Evolutionary conservation across 2,113 vertebrate genomes (phyloP).

Genomic region (Dasypus novemcinctus): DNA sequence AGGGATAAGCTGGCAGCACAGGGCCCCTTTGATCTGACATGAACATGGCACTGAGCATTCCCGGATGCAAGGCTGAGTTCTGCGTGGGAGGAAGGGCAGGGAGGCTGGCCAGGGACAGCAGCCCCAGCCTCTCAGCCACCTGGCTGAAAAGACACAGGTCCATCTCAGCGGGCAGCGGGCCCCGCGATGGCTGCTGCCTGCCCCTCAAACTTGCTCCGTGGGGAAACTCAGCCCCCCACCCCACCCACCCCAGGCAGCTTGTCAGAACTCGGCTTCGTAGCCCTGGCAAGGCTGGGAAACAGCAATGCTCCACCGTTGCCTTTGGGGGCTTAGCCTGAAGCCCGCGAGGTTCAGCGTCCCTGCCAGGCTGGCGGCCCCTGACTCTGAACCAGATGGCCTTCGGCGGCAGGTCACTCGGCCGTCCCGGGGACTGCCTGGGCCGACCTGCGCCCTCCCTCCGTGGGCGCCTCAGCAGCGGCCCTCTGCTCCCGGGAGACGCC

Average conservation of each 20-base stretch:
- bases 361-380: background rate
- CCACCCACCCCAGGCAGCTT: background rate
- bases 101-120: too few relatives aligned
- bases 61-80: background rate
- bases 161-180: too few relatives aligned
- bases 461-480: background rate
- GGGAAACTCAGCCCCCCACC: background rate
- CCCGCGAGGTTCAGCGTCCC: background rate
- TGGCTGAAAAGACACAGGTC: too few relatives aligned
- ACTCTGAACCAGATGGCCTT: background rate
- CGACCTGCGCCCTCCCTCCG: accelerated
- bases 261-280: background rate
- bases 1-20: background rate
- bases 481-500: background rate
- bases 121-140: background rate
- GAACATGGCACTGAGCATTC: background rate
- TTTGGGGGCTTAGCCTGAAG: background rate
- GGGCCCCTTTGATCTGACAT: background rate
- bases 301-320: too few relatives aligned
- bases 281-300: background rate
- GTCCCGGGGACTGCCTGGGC: background rate
- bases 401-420: accelerated
- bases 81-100: too few relatives aligned
- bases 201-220: background rate
- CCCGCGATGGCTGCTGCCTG: accelerated